Conservation (phyloP, 2,113 vertebrate species). For the Neogale vison region DNA sequence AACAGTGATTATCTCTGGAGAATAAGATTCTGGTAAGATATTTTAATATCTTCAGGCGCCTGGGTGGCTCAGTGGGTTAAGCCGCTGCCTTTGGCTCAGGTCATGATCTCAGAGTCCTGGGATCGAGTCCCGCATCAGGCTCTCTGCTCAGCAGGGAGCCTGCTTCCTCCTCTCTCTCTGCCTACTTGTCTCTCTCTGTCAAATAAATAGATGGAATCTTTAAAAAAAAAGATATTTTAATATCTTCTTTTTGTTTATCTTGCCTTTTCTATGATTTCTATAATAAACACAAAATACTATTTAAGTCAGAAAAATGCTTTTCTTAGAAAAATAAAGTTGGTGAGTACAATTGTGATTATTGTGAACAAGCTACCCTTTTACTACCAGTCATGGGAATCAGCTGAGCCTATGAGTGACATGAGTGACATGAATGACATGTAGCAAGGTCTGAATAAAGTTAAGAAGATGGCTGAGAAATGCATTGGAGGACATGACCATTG, state of each 20-base stretch:
- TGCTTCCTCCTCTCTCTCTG: too few relatives aligned
- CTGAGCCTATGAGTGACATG: background rate
- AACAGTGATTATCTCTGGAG: background rate
- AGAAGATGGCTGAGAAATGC: background rate
- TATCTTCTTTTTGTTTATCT: constrained; percentile 38
- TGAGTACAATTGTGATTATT: background rate
- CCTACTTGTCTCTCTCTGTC: too few relatives aligned
- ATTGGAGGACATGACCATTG: background rate
- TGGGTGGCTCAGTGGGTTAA: too few relatives aligned
- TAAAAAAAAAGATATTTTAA: background rate
- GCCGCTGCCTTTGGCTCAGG: too few relatives aligned
- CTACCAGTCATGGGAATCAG: background rate
- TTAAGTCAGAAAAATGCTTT: background rate
- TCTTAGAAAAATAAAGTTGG: constrained; percentile 20
- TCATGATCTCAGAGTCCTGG: too few relatives aligned
- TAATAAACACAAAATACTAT: background rate
- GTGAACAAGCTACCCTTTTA: background rate
- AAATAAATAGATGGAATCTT: too few relatives aligned
- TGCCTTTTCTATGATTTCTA: background rate
- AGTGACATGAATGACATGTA: background rate
- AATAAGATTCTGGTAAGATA: background rate
- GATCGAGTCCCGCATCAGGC: too few relatives aligned
- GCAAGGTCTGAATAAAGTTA: background rate
- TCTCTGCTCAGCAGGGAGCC: too few relatives aligned
- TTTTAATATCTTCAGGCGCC: background rate